Percentiles rank a stretch among this genome's conserved stretches.
Evolutionary conservation across 2,888 invertebrate species (phyloP).

Genomic region (Hirtodrosophila alboralis): DNA sequence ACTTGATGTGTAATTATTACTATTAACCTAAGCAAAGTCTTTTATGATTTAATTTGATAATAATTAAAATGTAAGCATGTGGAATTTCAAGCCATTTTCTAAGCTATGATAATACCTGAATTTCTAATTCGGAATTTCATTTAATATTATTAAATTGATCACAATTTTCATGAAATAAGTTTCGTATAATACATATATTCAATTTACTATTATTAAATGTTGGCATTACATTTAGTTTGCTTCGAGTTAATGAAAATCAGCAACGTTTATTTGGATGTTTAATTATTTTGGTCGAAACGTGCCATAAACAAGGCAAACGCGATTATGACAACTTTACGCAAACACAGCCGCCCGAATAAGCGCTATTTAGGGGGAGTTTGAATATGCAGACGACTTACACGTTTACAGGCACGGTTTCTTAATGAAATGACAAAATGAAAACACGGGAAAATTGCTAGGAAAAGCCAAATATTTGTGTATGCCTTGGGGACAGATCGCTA

Average conservation of each 20-base stretch:
- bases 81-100: no score
- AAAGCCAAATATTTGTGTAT: conserved; percentile 64
- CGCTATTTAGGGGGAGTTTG: conserved; percentile 28
- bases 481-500: conserved; percentile 49
- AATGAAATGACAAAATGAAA: conserved; percentile 71
- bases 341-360: conserved; percentile 40
- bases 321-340: conserved; percentile 53
- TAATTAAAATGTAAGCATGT: no score
- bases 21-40: no score
- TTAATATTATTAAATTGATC: no score
- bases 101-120: no score
- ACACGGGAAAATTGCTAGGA: conserved; percentile 59
- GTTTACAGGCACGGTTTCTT: conserved; percentile 44
- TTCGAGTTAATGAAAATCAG: conserved; percentile 58
- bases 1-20: no score
- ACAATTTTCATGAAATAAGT: no score
- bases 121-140: no score
- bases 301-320: conserved; percentile 53
- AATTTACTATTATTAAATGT: conserved; percentile 17
- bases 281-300: conserved; percentile 62
- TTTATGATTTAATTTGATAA: no score
- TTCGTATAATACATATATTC: neutral
- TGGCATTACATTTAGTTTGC: conserved; percentile 21
- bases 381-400: conserved; percentile 26
- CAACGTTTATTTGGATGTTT: conserved; percentile 39